phyloP scores from a whole-genome alignment of 2,113 vertebrate genomes.

The Uria aalge region DNA sequence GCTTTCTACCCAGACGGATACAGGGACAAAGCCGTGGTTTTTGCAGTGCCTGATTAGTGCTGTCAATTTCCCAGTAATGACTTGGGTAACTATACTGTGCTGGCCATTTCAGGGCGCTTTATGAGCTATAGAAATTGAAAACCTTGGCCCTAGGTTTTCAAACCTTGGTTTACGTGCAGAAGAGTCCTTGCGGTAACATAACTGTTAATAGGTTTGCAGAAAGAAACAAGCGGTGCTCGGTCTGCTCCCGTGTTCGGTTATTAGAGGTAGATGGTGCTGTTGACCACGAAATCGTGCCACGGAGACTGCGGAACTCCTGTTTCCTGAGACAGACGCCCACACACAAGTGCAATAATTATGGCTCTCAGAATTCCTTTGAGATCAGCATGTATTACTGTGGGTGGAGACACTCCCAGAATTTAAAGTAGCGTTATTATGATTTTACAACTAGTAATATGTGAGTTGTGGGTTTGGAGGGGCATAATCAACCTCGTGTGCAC shows the following conservation, averaged over 20 bases:
- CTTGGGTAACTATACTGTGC: rapidly evolving
- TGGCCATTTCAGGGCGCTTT: background rate
- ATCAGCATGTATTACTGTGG: background rate
- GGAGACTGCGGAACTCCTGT: background rate
- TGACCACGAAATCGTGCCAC: conserved; percentile 33
- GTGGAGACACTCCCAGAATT: background rate
- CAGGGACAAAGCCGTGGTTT: background rate
- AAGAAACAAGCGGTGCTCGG: background rate
- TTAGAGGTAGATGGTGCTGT: conserved; percentile 68
- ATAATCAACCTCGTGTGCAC: rapidly evolving
- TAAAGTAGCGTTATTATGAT: background rate
- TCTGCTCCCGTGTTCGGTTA: background rate
- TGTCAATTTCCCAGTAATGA: background rate
- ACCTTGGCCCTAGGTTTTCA: background rate
- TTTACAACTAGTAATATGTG: background rate
- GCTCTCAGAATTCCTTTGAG: conserved; percentile 22
- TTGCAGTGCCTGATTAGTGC: background rate
- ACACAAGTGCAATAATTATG: conserved; percentile 9
- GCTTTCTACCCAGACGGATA: background rate
- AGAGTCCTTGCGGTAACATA: background rate
- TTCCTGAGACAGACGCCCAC: conserved; percentile 10
- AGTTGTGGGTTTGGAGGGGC: background rate
- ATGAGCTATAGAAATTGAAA: background rate
- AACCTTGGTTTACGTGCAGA: background rate
- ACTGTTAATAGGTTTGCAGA: background rate